Evolutionary conservation across 2,113 vertebrate genomes (phyloP), one percentile per base, ranked within the genome.

Genomic region (Ammodytes marinus): DNA sequence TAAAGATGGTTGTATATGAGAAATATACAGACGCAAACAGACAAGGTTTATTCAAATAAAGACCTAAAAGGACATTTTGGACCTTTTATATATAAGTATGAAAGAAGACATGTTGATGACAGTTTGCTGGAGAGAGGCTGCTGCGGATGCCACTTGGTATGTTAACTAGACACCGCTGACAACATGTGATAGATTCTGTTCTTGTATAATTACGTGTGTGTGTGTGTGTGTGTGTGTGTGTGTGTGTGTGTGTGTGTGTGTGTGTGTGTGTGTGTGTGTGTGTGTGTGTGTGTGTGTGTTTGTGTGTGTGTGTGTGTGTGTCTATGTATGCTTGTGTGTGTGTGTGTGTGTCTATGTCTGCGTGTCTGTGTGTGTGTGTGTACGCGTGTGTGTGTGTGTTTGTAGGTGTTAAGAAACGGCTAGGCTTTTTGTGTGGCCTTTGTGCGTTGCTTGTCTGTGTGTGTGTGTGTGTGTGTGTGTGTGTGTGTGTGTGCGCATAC

Each of bases 81-180:
- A 27, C 27, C 1, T 27, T 27, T 27, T 27, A 27, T 27, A 27
- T 27, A 27, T 27, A 27, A 27, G 27, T 27, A 27, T 27, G 27
- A 27, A 27, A 2, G 27, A 27, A 27, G 27, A 27, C 27, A 27
- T 27, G 27, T 27, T 27, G 27, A 27, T 27, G 27, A 27, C 27
- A 27, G 27, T 27, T 27, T 27, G 27, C 1, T 27, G 27, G 27
- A 1, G 27, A 27, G 27, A 27, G 27, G 27, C 27, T 27, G 27
- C 27, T 27, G 27, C 27, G 27, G 27, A 27, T 27, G 27, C 27
- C 27, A 27, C 27, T 71, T 27, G 68, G 55, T 37, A 42, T 67
- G 79, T 79, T 84, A 86, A 86, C 82, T 70, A 73, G 68, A 77
- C 64, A 17, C 79, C 39, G 0, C 67, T 70, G 74, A 71, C 81